Evolutionary conservation across 2,797 vertebrate species (phyloP), one percentile per base, ranked within the genome.

Genomic region (Amphiprion clarkii): DNA sequence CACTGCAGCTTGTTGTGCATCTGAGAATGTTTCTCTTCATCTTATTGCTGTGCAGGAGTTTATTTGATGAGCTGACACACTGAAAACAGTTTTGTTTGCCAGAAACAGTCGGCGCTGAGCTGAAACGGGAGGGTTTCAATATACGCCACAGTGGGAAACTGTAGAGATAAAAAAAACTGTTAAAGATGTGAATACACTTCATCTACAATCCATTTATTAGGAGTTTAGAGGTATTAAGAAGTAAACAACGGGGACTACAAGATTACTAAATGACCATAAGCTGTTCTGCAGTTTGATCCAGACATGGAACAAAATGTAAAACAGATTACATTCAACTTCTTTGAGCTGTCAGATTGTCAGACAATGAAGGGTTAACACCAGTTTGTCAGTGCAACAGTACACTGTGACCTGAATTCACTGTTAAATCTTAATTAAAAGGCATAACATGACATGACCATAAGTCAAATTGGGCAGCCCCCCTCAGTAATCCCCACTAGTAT

Each of bases 351-450:
- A 12, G 40, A 5, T 21, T 21, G 3, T 23, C 21, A 3, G 46
- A 12, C 40, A 16, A 16, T 52, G 2, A 79, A 23, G 66, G 71
- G 73, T 86, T 86, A 83, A 85, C 42, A 71, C 54, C 55, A 55
- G 71, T 39, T 19, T 49, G 54, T 55, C 73, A 66, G 31, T 61
- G 67, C 55, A 78, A 84, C 59, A 66, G 27, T 16, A 72, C 54
- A 60, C 69, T 7, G 3, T 46, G 8, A 6, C 40, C 60, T 66
- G 33, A 65, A 54, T 78, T 81, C 76, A 5, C 39, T 62, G 40
- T 67, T 72, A 48, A 51, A 49, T 44, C 29, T 71, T 74, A 87
- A 86, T 88, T 80, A 82, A 81, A 87, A 81, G 80, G 80, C 86
- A 67, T 79, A 84, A 86, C 40, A 76, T 78, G 76, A 81, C 87